phyloP scores from a whole-genome alignment of 2,888 invertebrate species.

The Vanessa cardui region DNA sequence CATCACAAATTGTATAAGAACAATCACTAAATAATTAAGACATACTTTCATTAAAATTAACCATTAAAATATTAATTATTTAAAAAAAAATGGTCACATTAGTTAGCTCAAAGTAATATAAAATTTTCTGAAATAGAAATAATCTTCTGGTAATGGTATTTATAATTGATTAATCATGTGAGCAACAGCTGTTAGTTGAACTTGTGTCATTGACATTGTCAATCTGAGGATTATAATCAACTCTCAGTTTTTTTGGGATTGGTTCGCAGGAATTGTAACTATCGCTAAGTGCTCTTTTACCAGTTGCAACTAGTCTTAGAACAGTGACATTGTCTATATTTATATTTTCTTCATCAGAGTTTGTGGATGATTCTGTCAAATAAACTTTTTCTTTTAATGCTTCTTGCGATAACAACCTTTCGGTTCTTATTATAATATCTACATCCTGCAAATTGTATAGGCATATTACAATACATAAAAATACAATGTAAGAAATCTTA shows the following conservation, averaged over 20 bases:
- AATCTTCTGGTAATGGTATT: neutral
- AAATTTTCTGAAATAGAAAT: neutral
- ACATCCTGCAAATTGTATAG: constrained; percentile 53
- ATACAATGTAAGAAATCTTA: too few relatives aligned
- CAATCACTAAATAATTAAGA: constrained; percentile 15
- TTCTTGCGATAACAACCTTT: constrained; percentile 59
- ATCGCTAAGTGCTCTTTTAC: constrained; percentile 62
- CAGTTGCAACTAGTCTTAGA: constrained; percentile 53
- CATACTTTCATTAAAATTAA: constrained; percentile 19
- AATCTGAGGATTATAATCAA: constrained; percentile 43
- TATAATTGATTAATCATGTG: constrained; percentile 47
- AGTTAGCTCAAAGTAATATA: neutral
- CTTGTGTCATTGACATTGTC: constrained; percentile 57
- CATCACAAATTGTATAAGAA: constrained; percentile 30
- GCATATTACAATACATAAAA: too few relatives aligned
- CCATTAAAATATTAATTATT: constrained; percentile 18
- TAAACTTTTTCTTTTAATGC: constrained; percentile 48
- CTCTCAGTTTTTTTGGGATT: constrained; percentile 61
- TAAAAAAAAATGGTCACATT: constrained; percentile 8
- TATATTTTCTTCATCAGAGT: constrained; percentile 60
- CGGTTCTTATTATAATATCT: constrained; percentile 64
- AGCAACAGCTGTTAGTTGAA: constrained; percentile 62
- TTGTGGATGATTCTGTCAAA: constrained; percentile 49
- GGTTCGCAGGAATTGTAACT: constrained; percentile 66
- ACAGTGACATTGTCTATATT: constrained; percentile 54